Conservation (phyloP, 2,113 vertebrate genomes). For the Phodopus roborovskii region DNA sequence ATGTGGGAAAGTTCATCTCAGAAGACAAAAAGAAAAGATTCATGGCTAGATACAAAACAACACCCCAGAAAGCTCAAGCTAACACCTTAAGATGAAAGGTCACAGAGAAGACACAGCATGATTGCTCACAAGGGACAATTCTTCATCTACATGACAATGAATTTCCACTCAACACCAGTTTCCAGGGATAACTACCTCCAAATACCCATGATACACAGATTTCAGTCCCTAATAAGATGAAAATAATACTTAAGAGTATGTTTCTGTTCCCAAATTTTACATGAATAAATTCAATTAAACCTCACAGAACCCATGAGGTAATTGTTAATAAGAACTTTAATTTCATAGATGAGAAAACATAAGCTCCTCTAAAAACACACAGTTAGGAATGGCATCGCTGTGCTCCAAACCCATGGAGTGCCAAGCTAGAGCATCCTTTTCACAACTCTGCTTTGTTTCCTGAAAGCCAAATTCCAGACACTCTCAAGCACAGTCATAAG, state of each 20-base stretch:
- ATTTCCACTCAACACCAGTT: neutral
- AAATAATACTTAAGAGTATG: neutral
- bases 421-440: neutral
- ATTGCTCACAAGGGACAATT: neutral
- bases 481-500: neutral
- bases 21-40: conserved; percentile 27
- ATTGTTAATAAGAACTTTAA: neutral
- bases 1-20: conserved; percentile 74
- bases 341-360: conserved; percentile 5
- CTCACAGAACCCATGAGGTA: neutral
- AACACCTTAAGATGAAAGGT: conserved; percentile 17
- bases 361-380: neutral
- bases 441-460: neutral
- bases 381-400: neutral
- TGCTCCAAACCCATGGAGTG: neutral
- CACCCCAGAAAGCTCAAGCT: neutral
- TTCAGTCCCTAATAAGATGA: neutral
- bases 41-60: neutral
- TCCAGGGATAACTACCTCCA: neutral
- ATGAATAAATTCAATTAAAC: conserved; percentile 22
- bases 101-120: neutral
- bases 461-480: neutral
- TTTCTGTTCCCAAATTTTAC: neutral
- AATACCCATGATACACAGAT: neutral
- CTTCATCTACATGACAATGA: neutral